These are phyloP conservation scores for Calidris pugnax DNA, from an alignment of 2,113 vertebrate species.

Conservation along the genomic window DNA sequence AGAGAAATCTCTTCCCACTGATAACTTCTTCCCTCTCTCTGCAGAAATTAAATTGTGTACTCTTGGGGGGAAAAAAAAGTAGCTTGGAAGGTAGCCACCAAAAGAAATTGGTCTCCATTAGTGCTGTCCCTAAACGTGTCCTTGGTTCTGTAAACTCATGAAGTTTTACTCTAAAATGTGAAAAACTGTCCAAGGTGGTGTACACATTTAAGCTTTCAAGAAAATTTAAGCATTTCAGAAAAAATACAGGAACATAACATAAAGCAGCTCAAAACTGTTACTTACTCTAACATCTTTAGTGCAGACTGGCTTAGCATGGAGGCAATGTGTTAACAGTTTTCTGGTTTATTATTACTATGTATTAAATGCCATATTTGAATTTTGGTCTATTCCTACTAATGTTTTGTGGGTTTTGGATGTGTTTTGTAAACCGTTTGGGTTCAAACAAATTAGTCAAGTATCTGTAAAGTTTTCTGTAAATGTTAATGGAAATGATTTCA, in stretches of 20 bases:
- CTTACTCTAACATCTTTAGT: conserved; percentile 33
- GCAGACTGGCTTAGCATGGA: conserved; percentile 53
- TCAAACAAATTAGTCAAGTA: conserved; percentile 83
- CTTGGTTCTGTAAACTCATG: conserved; percentile 60
- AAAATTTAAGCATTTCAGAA: neutral
- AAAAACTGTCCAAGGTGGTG: conserved; percentile 36
- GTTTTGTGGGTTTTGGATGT: conserved; percentile 69
- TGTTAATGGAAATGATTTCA: conserved; percentile 66
- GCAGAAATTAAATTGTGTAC: neutral
- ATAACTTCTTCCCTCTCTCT: neutral
- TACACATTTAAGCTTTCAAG: conserved; percentile 13
- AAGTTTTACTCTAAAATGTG: conserved; percentile 45
- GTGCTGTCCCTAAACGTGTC: conserved; percentile 65
- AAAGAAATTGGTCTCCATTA: conserved; percentile 56
- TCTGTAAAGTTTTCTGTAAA: conserved; percentile 80
- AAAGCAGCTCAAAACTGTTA: conserved; percentile 56
- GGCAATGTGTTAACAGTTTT: conserved; percentile 61
- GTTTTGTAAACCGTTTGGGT: conserved; percentile 82
- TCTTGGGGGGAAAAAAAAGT: neutral
- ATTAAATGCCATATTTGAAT: conserved; percentile 74
- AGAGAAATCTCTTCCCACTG: neutral
- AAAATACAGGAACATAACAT: conserved; percentile 11
- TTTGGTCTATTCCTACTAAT: conserved; percentile 78
- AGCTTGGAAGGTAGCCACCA: neutral
- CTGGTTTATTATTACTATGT: conserved; percentile 65